These are phyloP conservation scores for Lithobates sylvaticus DNA, from an alignment of 2,797 vertebrate genomes.

Conservation along the genomic window DNA sequence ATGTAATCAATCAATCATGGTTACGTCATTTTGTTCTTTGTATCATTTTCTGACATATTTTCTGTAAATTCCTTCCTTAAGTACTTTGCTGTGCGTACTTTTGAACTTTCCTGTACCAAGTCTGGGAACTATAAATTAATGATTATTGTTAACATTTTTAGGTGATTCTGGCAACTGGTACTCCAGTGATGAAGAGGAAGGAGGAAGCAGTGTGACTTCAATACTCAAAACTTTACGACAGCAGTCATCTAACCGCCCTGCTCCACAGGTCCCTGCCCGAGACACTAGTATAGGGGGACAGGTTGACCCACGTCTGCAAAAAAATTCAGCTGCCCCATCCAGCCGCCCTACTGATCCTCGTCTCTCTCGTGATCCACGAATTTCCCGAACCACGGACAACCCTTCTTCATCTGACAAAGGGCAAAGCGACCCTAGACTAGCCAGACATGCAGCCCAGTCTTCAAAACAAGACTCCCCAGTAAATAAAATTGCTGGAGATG, in stretches of 20 bases:
- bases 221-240: constrained; percentile 92
- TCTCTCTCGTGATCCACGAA: constrained; percentile 84
- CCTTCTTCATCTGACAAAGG: constrained; percentile 51
- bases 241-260: constrained; percentile 77
- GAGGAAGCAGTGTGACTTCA: constrained; percentile 89
- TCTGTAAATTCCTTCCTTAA: too few species aligned
- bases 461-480: constrained; percentile 76
- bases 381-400: constrained; percentile 74
- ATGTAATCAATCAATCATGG: too few species aligned
- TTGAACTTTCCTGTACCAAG: too few species aligned
- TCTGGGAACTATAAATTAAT: background rate
- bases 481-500: constrained; percentile 75
- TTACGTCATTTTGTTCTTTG: too few species aligned
- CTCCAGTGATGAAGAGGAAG: constrained; percentile 95
- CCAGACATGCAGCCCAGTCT: constrained; percentile 64
- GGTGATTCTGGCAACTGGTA: constrained; percentile 96
- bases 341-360: constrained; percentile 79
- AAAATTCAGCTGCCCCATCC: constrained; percentile 68
- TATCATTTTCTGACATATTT: too few species aligned
- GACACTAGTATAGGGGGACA: constrained; percentile 64
- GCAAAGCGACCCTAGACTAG: constrained; percentile 67
- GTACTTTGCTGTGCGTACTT: too few species aligned
- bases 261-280: constrained; percentile 62
- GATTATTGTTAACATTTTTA: constrained; percentile 59
- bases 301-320: constrained; percentile 86